Base-by-base conservation (phyloP, 1,140 invertebrate genomes). In the Drosophila chauvacae region DNA sequence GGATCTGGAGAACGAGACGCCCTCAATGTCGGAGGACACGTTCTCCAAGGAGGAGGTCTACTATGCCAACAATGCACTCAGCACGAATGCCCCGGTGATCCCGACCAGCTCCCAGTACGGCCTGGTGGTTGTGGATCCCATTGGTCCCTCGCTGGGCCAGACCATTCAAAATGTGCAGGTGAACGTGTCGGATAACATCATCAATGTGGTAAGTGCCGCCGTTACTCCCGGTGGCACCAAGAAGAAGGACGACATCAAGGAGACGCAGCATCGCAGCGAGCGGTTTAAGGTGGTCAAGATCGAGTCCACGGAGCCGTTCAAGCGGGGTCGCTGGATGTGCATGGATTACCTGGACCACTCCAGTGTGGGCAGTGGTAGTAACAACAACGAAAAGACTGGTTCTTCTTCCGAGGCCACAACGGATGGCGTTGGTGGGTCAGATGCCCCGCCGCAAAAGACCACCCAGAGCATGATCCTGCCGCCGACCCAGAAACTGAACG, bases 201-300 rank as follows among this genome's bases (percentile, higher is more conserved):
- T 95, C 63, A 95, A 95, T 93, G 94, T 95, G 42, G 95, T 94
- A 77, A 94, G 94, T 81, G 94, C 94, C 82, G 93, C 93, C 5
- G 87, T 91, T 11, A 87, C 82, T 39, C 75, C 91, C 39, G 94
- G 94, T 73, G 93, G 94, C 57, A 94, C 94, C 57, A 96, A 96
- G 92, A 94, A 94, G 60, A 94, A 95, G 71, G 74, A 87, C 61
- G 93, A 93, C 4, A 95, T 95, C 83, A 94, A 95, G 91, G 94
- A 96, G 90, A 95, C 96, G 63, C 95, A 96, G 83, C 95, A 96
- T 82, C 95, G 96, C 81, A 97, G 96, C 93, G 96, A 97, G 92
- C 94, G 97, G 71, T 99, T 99, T 93, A 98, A 98, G 94, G 97
- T 99, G 78, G 98, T 99, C 26, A 99, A 98, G 94, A 98, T 99